Base-by-base conservation (phyloP, 2,797 vertebrate species). In the Eidolon dupreanum region DNA sequence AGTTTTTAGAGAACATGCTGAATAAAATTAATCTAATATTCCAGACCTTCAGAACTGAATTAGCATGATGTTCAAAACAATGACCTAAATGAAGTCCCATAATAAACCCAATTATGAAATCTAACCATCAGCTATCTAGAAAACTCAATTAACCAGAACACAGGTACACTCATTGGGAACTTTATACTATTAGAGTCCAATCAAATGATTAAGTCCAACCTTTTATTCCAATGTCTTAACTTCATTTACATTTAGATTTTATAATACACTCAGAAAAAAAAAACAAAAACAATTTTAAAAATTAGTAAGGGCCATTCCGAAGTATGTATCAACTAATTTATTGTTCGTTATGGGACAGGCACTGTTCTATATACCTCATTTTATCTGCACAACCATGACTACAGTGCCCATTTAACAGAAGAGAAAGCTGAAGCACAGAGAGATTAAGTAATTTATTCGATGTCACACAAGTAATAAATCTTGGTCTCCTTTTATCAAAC, bases 111-210 rank as follows among this genome's bases (percentile, higher is more conserved):
- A 51, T 73, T 83, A 94, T 73, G 77, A 96, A 90, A 90, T 9
- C 41, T 78, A 90, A 63, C 31, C 22, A 95, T 66, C 63, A 82
- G 9, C 22, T 81, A 33, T 49, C 43, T 20, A 88, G 79, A 94
- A 95, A 92, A 95, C 24, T 82, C 53, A 71, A 51, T 53, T 77
- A 75, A 46, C 26, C 43, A 96, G 41, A 91, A 83, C 22, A 63
- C 46, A 81, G 51, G 31, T 31, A 66, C 24, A n/a, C 11, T 43
- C 77, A 81, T 26, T 73, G n/a, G 28, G 43, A 86, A 88, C 1
- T n/a, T 61, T 33, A 43, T 22, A 70, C 43, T 38, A 33, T 17
- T 61, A 24, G 68, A 79, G 17, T 74, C 22, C 36, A 90, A 38
- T 41, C 26, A 86, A 87, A 84, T 78, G 91, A 71, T 94, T 59